Percentiles rank a stretch among this genome's conserved stretches.
Conservation (phyloP, 2,888 invertebrate species). For the Periphyllus acericola region DNA sequence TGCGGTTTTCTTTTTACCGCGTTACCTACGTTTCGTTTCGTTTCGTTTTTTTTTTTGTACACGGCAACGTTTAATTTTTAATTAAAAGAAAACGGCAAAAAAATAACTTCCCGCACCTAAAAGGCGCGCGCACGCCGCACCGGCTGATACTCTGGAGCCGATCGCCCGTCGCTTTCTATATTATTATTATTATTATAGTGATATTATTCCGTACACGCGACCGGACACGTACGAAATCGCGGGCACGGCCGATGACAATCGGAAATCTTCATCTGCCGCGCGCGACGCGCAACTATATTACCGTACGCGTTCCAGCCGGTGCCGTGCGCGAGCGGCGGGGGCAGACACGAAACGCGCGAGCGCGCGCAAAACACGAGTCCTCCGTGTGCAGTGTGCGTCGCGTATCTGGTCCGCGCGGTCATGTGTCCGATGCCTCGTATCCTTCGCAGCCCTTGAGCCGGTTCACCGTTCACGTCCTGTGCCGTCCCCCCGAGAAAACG, state of each 20-base stretch:
- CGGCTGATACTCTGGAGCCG: neutral
- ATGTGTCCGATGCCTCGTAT: neutral
- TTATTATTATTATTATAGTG: too few species aligned
- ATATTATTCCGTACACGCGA: neutral
- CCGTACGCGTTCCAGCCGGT: neutral
- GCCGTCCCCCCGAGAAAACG: neutral
- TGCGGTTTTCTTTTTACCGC: too few species aligned
- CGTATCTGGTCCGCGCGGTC: slow-evolving; percentile 8
- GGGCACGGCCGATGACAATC: slow-evolving; percentile 45
- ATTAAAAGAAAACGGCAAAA: neutral
- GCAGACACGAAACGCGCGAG: neutral
- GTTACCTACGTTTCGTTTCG: neutral
- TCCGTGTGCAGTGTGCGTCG: neutral
- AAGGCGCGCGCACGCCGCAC: neutral
- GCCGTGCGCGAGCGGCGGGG: too few species aligned
- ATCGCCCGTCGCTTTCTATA: neutral
- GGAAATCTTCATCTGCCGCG: slow-evolving; percentile 36
- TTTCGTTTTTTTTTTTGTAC: neutral
- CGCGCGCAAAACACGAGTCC: neutral
- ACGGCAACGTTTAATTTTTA: neutral
- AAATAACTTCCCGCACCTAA: neutral
- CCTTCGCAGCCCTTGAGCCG: neutral
- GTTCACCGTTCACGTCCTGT: neutral
- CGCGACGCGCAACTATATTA: neutral
- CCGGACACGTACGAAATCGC: slow-evolving; percentile 26